phyloP scores from a whole-genome alignment of 2,113 vertebrate species.

The Eulacestoma nigropectus region DNA sequence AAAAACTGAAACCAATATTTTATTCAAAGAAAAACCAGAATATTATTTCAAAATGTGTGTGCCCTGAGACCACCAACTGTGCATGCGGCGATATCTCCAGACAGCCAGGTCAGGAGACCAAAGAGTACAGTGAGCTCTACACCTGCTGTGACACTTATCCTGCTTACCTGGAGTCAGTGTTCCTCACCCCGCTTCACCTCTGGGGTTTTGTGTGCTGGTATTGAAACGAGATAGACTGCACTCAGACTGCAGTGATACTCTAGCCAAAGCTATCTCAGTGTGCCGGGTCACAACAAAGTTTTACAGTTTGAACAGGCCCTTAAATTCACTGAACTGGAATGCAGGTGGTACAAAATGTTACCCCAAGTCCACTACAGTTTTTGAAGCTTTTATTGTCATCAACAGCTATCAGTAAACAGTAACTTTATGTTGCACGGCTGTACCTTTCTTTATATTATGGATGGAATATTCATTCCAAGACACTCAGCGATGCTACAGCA shows the following conservation, averaged over 20 bases:
- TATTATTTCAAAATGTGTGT: not conserved
- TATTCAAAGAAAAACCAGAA: not conserved
- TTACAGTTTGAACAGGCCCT: not conserved
- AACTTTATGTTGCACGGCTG: not conserved
- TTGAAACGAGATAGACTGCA: not conserved
- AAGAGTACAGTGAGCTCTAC: not conserved
- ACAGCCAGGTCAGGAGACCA: not conserved
- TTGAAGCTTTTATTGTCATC: not conserved
- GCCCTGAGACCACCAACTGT: not conserved
- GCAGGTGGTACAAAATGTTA: not conserved
- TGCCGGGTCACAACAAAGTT: not conserved
- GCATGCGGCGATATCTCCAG: not conserved
- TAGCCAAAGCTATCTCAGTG: not conserved
- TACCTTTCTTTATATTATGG: not conserved
- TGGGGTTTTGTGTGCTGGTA: not conserved
- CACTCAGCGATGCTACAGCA: not conserved
- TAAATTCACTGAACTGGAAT: not conserved
- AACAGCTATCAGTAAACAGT: not conserved
- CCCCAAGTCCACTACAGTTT: rapidly evolving
- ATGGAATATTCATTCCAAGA: not conserved
- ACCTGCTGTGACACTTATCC: not conserved
- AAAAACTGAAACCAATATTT: not conserved
- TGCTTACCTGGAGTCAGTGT: not conserved
- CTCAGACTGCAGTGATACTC: not conserved
- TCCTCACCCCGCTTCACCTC: not conserved